Conservation (phyloP, 1,140 invertebrate species). For the Sarcophaga bullata region DNA sequence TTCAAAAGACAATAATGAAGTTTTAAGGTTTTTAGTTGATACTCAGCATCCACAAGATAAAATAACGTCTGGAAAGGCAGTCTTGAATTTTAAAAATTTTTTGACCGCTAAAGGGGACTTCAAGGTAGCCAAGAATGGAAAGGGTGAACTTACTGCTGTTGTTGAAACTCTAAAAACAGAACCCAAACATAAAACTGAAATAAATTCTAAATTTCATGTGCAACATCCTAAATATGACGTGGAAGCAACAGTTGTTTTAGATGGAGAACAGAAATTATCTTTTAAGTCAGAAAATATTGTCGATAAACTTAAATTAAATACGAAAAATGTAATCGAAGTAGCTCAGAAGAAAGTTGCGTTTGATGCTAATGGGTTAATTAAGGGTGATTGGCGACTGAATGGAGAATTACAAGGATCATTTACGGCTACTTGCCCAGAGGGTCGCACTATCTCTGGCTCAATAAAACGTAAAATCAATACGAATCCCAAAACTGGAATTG, state of each 20-base stretch:
- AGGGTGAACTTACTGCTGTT: slow-evolving; percentile 69
- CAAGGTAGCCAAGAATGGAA: slow-evolving; percentile 69
- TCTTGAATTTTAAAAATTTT: slow-evolving; percentile 69
- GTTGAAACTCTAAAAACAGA: slow-evolving; percentile 68
- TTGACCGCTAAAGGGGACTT: slow-evolving; percentile 69
- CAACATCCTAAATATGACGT: slow-evolving; percentile 70
- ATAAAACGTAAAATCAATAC: slow-evolving; percentile 58
- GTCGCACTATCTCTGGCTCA: slow-evolving; percentile 57
- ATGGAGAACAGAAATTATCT: slow-evolving; percentile 74
- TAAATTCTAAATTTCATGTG: slow-evolving; percentile 70
- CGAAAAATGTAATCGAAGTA: slow-evolving; percentile 69
- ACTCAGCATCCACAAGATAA: slow-evolving; percentile 57
- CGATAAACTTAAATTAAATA: slow-evolving; percentile 70
- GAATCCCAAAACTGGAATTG: slow-evolving; percentile 54
- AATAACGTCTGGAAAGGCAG: slow-evolving; percentile 66
- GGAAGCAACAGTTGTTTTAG: slow-evolving; percentile 71
- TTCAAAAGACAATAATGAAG: slow-evolving; percentile 49
- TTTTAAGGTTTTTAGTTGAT: slow-evolving; percentile 53
- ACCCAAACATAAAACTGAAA: slow-evolving; percentile 72
- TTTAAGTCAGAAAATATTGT: slow-evolving; percentile 70
- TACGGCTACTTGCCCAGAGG: slow-evolving; percentile 53
- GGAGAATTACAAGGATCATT: slow-evolving; percentile 65
- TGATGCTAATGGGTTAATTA: slow-evolving; percentile 67
- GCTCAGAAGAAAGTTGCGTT: slow-evolving; percentile 67
- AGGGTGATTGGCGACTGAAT: slow-evolving; percentile 67